A percentile compares a stretch with the other conserved stretches of the same genome.
These are phyloP conservation scores for Pholis gunnellus DNA, from an alignment of 2,113 vertebrate genomes.

Conservation along the genomic window DNA sequence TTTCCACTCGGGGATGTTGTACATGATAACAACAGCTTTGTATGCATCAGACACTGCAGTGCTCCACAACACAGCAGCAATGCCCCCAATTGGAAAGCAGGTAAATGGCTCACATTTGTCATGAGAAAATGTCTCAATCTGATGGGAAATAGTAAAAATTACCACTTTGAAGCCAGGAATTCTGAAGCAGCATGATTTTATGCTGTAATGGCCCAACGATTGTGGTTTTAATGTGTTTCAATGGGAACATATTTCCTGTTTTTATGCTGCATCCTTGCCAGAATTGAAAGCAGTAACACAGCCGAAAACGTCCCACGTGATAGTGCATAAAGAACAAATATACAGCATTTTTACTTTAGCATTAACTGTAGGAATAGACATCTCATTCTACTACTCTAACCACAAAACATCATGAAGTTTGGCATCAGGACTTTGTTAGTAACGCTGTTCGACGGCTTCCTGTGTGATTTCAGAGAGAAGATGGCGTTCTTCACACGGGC, in stretches of 20 bases:
- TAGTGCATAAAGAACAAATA: neutral
- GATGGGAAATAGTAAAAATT: too few species aligned
- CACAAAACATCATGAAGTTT: neutral
- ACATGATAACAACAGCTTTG: too few species aligned
- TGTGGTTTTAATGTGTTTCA: neutral
- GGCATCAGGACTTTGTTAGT: neutral
- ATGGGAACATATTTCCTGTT: too few species aligned
- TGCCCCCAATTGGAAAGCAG: neutral
- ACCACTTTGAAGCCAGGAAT: neutral
- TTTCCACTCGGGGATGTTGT: too few species aligned
- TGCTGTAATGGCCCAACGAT: too few species aligned
- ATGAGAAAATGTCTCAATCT: neutral
- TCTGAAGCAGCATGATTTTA: neutral
- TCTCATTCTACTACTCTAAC: too few species aligned
- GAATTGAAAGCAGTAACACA: too few species aligned
- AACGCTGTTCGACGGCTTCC: neutral
- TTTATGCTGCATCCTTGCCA: too few species aligned
- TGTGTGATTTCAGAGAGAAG: slow-evolving; percentile 90
- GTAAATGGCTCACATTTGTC: neutral
- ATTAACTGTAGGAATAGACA: too few species aligned
- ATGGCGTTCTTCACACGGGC: slow-evolving; percentile 98
- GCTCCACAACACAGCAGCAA: neutral
- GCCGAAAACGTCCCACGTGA: neutral
- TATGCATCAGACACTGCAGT: neutral
- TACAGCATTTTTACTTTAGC: neutral